Conservation (phyloP, 2,888 invertebrate species). For the Lasioglossum marginatum region DNA sequence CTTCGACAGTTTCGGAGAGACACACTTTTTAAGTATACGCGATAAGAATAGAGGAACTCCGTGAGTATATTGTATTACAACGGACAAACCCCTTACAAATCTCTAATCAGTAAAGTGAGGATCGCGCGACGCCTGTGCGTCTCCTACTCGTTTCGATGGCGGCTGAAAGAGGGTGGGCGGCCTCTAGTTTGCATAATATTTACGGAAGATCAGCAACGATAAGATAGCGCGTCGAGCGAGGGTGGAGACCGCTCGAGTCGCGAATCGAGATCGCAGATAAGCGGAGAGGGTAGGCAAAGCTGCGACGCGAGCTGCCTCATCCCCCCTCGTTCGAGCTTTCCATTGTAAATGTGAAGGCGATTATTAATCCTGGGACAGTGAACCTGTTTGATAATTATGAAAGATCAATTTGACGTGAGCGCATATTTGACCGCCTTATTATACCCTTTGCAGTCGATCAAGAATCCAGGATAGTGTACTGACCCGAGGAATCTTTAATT, state of each 20-base stretch:
- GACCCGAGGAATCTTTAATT: background rate
- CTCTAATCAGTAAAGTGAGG: background rate
- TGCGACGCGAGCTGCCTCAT: conserved; percentile 8
- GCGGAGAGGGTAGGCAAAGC: conserved; percentile 40
- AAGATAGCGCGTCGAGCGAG: conserved; percentile 40
- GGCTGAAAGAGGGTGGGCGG: background rate
- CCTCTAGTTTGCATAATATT: conserved; percentile 70
- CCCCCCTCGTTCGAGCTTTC: background rate
- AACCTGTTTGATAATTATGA: background rate
- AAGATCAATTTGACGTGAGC: too few relatives aligned
- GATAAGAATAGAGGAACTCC: background rate
- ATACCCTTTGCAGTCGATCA: too few relatives aligned
- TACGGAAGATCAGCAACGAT: conserved; percentile 62
- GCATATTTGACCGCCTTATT: too few relatives aligned
- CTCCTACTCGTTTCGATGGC: conserved; percentile 24
- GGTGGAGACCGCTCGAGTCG: conserved; percentile 20
- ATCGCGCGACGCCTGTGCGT: background rate
- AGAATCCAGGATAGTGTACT: too few relatives aligned
- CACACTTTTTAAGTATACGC: background rate
- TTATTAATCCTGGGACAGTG: background rate
- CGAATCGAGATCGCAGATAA: conserved; percentile 67
- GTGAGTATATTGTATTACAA: background rate
- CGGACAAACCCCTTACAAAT: background rate
- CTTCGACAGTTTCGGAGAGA: background rate
- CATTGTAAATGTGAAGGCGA: background rate